Evolutionary conservation across 1,140 invertebrate species (phyloP), one percentile per base, ranked within the genome.

Genomic region (Drosophila subobscura): DNA sequence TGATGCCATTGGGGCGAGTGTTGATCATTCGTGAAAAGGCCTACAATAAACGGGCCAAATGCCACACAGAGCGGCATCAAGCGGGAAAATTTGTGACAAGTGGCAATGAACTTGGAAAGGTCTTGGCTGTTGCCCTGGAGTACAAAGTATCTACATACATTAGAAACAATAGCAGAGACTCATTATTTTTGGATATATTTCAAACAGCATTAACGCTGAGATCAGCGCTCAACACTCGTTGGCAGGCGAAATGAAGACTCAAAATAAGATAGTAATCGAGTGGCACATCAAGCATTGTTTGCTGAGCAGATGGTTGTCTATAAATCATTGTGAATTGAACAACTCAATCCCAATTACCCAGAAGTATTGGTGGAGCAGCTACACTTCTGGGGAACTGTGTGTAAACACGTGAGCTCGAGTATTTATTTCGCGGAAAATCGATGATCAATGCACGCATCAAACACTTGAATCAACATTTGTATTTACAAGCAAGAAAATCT

Each of bases 21-120:
- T 86, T 77, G 80, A 74, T 81, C 80, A 85, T 85, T 83, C 77
- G 64, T 77, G 60, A 70, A 56, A 52, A 54, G 68, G 81, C 81
- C 81, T 85, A 86, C 81, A 84, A 76, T 61, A 58, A 77, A 54
- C 27, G 59, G 58, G 40, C 49, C 47, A 33, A 65, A 68, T 37
- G 52, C 16, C 46, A 44, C 41, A 49, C 60, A 37, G 25, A n/a
- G 56, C 22, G 22, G 33, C 40, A 40, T n/a, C 44, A 65, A 59
- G 20, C 54, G 25, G 20, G 46, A 55, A 71, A 76, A 79, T 67
- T 72, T 70, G 80, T 81, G 80, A 74, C 81, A 80, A 86, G 81
- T 86, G 86, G 81, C 81, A 86, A 86, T 86, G 81, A 86, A 86
- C 81, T 77, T 58, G 67, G 65, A 81, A 75, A 86, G 81, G 81